Base-by-base conservation (phyloP, 2,797 vertebrate genomes). In the Mus spretus region DNA sequence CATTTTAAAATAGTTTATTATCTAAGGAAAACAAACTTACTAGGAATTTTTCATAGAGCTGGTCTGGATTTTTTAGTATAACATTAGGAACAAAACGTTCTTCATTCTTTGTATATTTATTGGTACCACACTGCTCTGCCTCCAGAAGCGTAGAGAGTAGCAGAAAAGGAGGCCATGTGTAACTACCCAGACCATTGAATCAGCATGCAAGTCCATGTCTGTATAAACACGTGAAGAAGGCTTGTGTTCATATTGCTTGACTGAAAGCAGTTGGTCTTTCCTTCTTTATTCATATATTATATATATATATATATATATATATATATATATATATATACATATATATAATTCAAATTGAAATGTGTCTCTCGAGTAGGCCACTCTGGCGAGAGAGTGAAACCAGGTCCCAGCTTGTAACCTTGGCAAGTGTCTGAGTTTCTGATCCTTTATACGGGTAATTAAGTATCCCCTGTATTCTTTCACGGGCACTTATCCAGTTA, bases 41-140 rank as follows among this genome's bases (percentile, higher is more conserved):
- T 74, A 77, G 44, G 53, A 80, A 53, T 79, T 96, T 97, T 80
- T 31, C 59, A 53, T 79, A 85, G 47, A 55, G 34, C 24, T 90
- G 3, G 20, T 94, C 12, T 75, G 61, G 86, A 89, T 77, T 93
- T 78, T 92, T 93, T 14, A 47, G 55, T 90, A 40, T 34, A 82
- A 50, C 26, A 74, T 88, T 59, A 63, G 37, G 86, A 88, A 20
- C n/a, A 53, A 94, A 81, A 81, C n/a, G 2, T n/a, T 77, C 0
- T 40, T 17, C 4, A 61, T 85, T 87, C n/a, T n/a, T 91, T 82
- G 70, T 79, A 22, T 81, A 53, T 28, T 20, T 20, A 61, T 31
- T 93, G 40, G 14, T 2, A 70, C 26, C 11, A 50, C 34, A 57
- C 53, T 65, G 44, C 3, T 96, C n/a, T 94, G 70, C 63, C 70